phyloP scores from a whole-genome alignment of 2,888 invertebrate genomes.

The Onthophagus sagittarius region DNA sequence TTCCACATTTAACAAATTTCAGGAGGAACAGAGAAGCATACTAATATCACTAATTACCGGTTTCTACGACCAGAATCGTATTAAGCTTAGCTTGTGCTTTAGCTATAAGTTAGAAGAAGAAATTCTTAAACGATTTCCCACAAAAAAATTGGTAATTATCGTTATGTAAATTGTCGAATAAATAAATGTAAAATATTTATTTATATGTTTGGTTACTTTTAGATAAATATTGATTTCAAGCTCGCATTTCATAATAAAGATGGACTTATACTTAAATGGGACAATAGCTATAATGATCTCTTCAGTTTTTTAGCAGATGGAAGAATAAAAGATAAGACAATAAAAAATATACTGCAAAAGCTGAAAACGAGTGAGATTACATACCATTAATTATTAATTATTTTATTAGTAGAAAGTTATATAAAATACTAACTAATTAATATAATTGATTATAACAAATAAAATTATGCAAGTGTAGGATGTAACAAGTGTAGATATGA shows the following conservation, averaged over 20 bases:
- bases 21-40: conserved; percentile 27
- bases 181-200: not conserved
- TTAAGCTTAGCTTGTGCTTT: conserved; percentile 22
- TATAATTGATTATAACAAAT: too few species aligned
- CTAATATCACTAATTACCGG: too few species aligned
- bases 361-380: conserved; percentile 8
- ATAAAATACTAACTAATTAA: too few species aligned
- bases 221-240: not conserved
- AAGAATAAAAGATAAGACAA: conserved; percentile 1
- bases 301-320: not conserved
- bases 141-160: too few species aligned
- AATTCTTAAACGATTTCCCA: conserved; percentile 29
- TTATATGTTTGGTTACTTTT: conserved; percentile 1
- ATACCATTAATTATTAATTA: too few species aligned
- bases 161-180: not conserved
- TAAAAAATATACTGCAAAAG: not conserved
- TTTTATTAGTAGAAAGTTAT: too few species aligned
- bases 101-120: conserved; percentile 29
- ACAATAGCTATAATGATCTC: not conserved
- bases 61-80: conserved; percentile 25
- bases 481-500: too few species aligned
- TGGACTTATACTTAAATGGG: conserved; percentile 3
- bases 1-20: conserved; percentile 25
- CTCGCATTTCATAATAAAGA: not conserved
- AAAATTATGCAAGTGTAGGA: too few species aligned